Evolutionary conservation across 2,113 vertebrate genomes (phyloP), one percentile per base, ranked within the genome.

Genomic region (Calypte anna): DNA sequence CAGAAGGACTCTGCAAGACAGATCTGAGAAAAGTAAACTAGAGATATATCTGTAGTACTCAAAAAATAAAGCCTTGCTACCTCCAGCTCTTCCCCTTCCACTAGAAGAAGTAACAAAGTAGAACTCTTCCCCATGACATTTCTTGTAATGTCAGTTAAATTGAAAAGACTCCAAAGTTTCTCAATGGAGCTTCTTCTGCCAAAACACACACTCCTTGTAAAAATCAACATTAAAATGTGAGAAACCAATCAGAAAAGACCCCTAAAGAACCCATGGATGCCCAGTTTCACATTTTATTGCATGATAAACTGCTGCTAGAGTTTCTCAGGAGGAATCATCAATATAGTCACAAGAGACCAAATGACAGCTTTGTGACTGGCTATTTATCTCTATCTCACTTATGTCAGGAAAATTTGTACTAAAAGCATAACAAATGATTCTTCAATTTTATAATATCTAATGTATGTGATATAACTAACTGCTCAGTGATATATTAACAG

Each of bases 321-420:
- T 73, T 94, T 82, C 82, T 86, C 28, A 90, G 75, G 31, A 81
- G 48, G 24, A 91, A 36, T 80, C 90, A 82, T 94, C 95, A 93
- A 58, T 96, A 94, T 77, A 86, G n/a, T 33, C 90, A 63, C 68
- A 82, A 78, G 91, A 97, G 87, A 81, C 73, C 75, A 67, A 74
- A 83, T 95, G 91, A 95, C 86, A 89, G 87, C 72, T 83, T 81
- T 54, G 59, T 83, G 90, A 96, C 59, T 77, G 82, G 88, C 82
- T 96, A 94, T 96, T 97, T 97, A 50, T 96, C 91, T 94, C 91
- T 82, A 82, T 90, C 93, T 83, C 76, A 91, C 75, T 87, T 88
- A 59, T 77, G 87, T 93, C 91, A 90, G 82, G 86, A 86, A 93
- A 95, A 95, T 93, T 95, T 90, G 72, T 94, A 70, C 84, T 95